These are phyloP conservation scores for Geopemphigus sp. DNA, from an alignment of 1,140 invertebrate genomes.

Conservation along the genomic window DNA sequence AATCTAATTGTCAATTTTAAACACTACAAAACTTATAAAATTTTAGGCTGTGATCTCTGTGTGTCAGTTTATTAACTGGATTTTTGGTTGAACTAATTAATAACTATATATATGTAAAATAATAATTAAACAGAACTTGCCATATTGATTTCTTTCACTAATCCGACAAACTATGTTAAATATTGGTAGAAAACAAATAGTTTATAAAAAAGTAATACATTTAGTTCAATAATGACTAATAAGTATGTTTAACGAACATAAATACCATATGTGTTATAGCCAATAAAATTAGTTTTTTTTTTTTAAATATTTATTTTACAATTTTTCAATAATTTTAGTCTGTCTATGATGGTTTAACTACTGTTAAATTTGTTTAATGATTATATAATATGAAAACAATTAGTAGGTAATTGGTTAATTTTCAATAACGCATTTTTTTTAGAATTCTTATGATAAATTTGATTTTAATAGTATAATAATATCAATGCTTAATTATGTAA, in stretches of 20 bases:
- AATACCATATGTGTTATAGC: neutral
- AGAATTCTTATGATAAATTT: neutral
- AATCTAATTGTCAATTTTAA: constrained; percentile 8
- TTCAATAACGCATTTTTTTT: neutral
- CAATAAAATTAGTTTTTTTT: too few relatives aligned
- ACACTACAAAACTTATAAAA: neutral
- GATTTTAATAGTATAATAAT: neutral
- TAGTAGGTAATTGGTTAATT: neutral
- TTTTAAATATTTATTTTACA: too few relatives aligned
- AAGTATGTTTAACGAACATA: neutral
- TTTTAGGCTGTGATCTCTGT: neutral
- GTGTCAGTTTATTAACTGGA: neutral
- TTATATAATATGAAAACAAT: neutral
- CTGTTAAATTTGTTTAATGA: too few relatives aligned
- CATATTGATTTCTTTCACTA: neutral
- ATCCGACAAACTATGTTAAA: neutral
- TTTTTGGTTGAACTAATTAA: constrained; percentile 30
- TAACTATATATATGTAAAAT: too few relatives aligned
- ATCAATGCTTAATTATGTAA: neutral
- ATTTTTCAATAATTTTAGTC: too few relatives aligned
- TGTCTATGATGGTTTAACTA: too few relatives aligned
- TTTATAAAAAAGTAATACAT: neutral
- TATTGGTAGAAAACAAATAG: neutral
- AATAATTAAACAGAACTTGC: too few relatives aligned
- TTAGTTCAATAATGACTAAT: neutral